Evolutionary conservation across 2,888 invertebrate species (phyloP).

Genomic region (Cataglyphis albicans): DNA sequence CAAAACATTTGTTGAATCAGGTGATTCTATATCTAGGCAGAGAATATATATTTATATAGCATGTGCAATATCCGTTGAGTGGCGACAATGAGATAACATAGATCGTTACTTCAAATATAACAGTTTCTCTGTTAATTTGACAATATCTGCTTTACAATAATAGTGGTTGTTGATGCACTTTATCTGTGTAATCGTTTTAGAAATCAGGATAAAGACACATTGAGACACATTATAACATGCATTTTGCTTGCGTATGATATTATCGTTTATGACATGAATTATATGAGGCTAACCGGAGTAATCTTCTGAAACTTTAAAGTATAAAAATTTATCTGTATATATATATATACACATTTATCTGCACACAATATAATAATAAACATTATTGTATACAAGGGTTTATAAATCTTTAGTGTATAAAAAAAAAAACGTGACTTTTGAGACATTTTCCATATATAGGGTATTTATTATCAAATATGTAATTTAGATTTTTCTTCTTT

Average conservation of each 20-base stretch:
- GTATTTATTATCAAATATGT: neutral
- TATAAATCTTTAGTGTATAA: too few relatives aligned
- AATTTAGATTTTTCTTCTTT: neutral
- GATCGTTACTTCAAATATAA: conserved; percentile 37
- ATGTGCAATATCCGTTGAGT: conserved; percentile 24
- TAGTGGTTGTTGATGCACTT: neutral
- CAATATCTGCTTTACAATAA: neutral
- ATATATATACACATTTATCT: neutral
- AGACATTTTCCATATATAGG: neutral
- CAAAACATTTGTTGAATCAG: neutral
- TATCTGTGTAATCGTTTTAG: conserved; percentile 8
- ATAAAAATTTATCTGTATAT: neutral
- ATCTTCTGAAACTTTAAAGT: neutral
- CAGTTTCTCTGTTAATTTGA: conserved; percentile 37
- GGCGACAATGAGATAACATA: conserved; percentile 7
- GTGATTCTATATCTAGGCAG: conserved; percentile 2
- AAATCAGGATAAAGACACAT: conserved; percentile 17
- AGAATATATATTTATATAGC: conserved; percentile 5
- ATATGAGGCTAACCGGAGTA: neutral
- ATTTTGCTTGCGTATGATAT: conserved; percentile 2
- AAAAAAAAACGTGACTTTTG: neutral
- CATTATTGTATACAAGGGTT: neutral
- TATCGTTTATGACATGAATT: conserved; percentile 11
- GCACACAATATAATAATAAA: neutral
- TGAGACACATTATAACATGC: neutral